A percentile compares a stretch with the other conserved stretches of the same genome.
Conservation (phyloP, 2,888 invertebrate species). For the Volucella zonaria region DNA sequence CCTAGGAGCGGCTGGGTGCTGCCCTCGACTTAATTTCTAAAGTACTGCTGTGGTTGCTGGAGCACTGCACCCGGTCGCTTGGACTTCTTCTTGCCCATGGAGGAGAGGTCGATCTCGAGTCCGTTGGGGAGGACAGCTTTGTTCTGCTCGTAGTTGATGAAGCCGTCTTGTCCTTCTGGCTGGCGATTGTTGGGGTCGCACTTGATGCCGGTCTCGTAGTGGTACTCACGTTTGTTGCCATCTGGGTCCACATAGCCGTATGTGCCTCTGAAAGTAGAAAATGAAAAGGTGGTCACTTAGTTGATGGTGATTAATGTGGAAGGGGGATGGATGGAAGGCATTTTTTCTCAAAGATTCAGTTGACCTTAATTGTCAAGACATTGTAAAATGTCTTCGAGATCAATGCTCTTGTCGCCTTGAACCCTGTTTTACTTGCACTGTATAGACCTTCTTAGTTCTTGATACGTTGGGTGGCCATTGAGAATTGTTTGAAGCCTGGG, state of each 20-base stretch:
- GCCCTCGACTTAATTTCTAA: slow-evolving; percentile 78
- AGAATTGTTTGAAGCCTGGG: too few species aligned
- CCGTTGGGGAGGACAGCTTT: slow-evolving; percentile 89
- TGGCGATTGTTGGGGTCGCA: slow-evolving; percentile 84
- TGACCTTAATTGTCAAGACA: too few species aligned
- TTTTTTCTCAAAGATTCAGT: too few species aligned
- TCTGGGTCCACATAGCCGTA: slow-evolving; percentile 94
- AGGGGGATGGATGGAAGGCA: neutral
- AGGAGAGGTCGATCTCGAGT: slow-evolving; percentile 87
- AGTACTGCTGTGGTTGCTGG: slow-evolving; percentile 75
- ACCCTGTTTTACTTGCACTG: too few species aligned
- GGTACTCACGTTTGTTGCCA: slow-evolving; percentile 90
- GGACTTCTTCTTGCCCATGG: slow-evolving; percentile 87
- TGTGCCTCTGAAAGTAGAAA: slow-evolving; percentile 84
- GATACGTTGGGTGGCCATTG: too few species aligned
- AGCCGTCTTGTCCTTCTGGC: slow-evolving; percentile 84
- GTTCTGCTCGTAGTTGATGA: slow-evolving; percentile 89
- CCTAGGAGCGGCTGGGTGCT: slow-evolving; percentile 20
- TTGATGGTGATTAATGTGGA: neutral
- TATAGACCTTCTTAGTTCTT: too few species aligned
- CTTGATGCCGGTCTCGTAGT: slow-evolving; percentile 91
- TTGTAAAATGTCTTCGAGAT: too few species aligned
- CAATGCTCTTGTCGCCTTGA: too few species aligned
- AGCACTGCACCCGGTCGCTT: slow-evolving; percentile 85
- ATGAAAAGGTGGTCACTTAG: neutral